These are phyloP conservation scores for Ceyx erithaca DNA, from an alignment of 2,797 vertebrate species.

Conservation along the genomic window DNA sequence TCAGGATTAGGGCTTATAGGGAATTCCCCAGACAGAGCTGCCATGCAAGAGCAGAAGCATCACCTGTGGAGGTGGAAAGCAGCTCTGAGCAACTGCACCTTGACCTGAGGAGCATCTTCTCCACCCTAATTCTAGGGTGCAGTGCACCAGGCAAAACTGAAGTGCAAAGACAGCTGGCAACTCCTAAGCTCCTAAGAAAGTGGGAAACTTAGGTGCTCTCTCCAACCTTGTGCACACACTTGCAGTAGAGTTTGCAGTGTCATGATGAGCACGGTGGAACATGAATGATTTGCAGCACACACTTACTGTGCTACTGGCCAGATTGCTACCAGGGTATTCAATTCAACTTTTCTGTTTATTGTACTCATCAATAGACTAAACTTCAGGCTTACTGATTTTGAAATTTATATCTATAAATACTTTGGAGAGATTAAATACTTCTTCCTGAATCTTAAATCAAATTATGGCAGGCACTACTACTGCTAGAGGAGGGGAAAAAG, in stretches of 20 bases:
- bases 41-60: neutral
- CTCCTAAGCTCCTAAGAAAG: neutral
- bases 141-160: neutral
- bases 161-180: neutral
- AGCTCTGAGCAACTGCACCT: neutral
- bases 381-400: neutral
- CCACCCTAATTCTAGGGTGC: neutral
- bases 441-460: conserved; percentile 1
- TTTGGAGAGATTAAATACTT: neutral
- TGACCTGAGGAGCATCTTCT: neutral
- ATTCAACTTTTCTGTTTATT: neutral
- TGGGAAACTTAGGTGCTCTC: neutral
- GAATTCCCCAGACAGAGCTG: neutral
- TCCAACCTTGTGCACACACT: neutral
- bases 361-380: neutral
- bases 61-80: neutral
- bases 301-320: neutral
- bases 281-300: neutral
- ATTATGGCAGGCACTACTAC: neutral
- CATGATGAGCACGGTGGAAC: neutral
- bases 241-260: neutral
- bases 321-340: neutral
- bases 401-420: neutral
- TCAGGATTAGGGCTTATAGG: neutral
- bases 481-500: too few species aligned